Evolutionary conservation across 2,113 vertebrate genomes (phyloP), one percentile per base, ranked within the genome.

Genomic region (Kryptolebias marmoratus): DNA sequence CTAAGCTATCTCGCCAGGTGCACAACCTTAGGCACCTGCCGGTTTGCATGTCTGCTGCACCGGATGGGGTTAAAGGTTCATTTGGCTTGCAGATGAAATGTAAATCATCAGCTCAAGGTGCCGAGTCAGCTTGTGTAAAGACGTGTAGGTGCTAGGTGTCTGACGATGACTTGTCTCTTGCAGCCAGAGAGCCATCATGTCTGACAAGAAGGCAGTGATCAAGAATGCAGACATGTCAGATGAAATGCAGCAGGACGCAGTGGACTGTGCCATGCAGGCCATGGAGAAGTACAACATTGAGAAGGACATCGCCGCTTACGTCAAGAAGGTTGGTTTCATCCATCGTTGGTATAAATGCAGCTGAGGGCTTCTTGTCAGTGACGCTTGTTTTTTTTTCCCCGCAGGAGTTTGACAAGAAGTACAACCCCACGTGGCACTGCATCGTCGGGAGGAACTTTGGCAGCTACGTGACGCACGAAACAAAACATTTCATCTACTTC

Each of bases 221-320:
- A 99, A 99, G 93, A 99, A 98, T 84, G 97, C 97, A 69, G 97
- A 99, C 92, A 99, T 99, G 97, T 96, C 97, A 7, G 97, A 99
- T 90, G 97, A 99, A 93, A 99, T 99, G 97, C 97, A 99, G 93
- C 97, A 99, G 88, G 97, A 99, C 73, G 97, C 97, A 0, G 97
- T 99, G 68, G 97, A 98, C 92, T 99, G 96, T 86, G 97, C 97
- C 80, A 98, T 96, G 16, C 97, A 99, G 91, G 97, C 97, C 9
- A 97, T 98, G 96, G 97, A 98, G 81, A 99, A 99, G 90, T 98
- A 97, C 92, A 99, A 98, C 91, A 99, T 99, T 64, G 97, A 99
- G 88, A 99, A 99, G 91, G 97, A 99, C 91, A 99, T 99, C 53
- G 97, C 97, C 58, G 97, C 97, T 1, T 98, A 96, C 86, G 98